Evolutionary conservation across 2,888 invertebrate genomes (phyloP), one percentile per base, ranked within the genome.

Genomic region (Spatulosminthurus flaviceps): DNA sequence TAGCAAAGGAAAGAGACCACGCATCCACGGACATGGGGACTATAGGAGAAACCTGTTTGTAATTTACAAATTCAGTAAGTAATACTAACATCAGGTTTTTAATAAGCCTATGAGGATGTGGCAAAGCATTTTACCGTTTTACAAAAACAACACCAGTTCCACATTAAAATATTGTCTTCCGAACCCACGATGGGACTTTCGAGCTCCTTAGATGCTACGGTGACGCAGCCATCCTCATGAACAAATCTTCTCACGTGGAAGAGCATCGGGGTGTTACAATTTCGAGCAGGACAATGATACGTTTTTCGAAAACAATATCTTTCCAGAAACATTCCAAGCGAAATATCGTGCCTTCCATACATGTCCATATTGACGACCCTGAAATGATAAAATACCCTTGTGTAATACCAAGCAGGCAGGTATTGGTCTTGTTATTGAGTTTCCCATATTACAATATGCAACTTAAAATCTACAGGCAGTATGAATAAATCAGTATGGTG

Each of bases 331-430:
- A 93, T 93, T 43, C 98, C 98, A 67, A 99, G 89, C 0, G 97
- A 94, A 85, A 98, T 96, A 88, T 99, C 99, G 87, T 97, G 95
- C 26, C 92, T 91, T 0, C 96, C 96, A 88, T 99, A 99, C 89
- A 97, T 94, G 86, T 95, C 94, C 96, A 99, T 98, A 78, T 92
- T 92, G 0, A 95, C 93, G 77, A 95, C 92, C 93, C 93, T 93
- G 85, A 86, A 60, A 21, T 22, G 19, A 74, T 43, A 7, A 71
- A 71, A n/a, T n/a, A n/a, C n/a, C n/a, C n/a, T n/a, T n/a, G n/a
- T n/a, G n/a, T n/a, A n/a, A n/a, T n/a, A n/a, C n/a, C n/a, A n/a
- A n/a, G n/a, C n/a, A n/a, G n/a, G n/a, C n/a, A n/a, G n/a, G n/a
- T n/a, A n/a, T n/a, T n/a, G n/a, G n/a, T n/a, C 13, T 41, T 41